Base-by-base conservation (phyloP, 23 tunicate genomes). In the Styela clava region DNA sequence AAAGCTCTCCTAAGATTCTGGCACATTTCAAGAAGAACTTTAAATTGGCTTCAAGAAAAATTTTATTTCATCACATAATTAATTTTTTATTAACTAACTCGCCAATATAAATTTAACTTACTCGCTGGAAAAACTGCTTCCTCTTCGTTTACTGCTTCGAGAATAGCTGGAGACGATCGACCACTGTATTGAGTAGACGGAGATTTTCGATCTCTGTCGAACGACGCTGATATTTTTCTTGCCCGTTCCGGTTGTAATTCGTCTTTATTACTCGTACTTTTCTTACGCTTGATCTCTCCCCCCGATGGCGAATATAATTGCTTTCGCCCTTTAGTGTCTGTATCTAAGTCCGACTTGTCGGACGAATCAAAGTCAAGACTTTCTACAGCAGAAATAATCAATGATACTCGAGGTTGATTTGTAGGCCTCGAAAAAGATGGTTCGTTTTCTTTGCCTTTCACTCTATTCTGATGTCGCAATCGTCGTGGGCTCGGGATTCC, bases 371-470 rank as follows among this genome's bases (percentile, higher is more conserved):
- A 67, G 24, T 67, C 71, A 16, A 67, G 24, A 0, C 71, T 67
- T 22, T 67, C 71, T 22, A 67, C 71, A 0, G 71, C 31, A 67
- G 71, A 67, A 67, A 67, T 29, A 0, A 67, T 67, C 24, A 67
- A 29, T 16, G 71, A 67, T 16, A 67, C 71, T 16, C 71, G 71
- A 16, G 71, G 31, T 67, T 27, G 31, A 29, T 67, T 67, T 29
- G 71, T 67, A 22, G 71, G 71, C 1, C 71, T 1, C 71, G 71
- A 67, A 29, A 67, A 67, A 25, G 71, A 67, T 22, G 71, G 71
- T 29, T 67, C 71, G 71, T 67, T 67, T 67, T 67, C 71, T 29
- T 67, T 67, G 24, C 71, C 71, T 67, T 67, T 67, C 1, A 67
- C 71, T 67, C 71, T 67, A 27, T 18, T 16, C 24, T 67, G 71